Conservation (phyloP, 2,797 vertebrate genomes). For the Carduelis carduelis region DNA sequence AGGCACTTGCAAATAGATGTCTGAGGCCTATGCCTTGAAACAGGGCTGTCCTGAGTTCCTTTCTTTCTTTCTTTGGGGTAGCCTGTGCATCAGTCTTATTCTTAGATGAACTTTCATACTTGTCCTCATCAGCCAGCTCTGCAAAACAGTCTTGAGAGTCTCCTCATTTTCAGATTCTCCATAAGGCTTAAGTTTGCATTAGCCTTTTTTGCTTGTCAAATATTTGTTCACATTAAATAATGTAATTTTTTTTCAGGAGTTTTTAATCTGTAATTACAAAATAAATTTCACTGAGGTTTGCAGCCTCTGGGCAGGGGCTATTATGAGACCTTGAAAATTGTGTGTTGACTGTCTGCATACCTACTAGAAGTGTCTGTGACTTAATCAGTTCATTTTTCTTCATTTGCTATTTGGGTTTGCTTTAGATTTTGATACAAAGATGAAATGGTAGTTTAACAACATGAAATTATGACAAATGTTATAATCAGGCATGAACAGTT, state of each 20-base stretch:
- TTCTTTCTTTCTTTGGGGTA: neutral
- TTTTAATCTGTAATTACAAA: neutral
- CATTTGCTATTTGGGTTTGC: conserved; percentile 23
- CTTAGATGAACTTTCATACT: neutral
- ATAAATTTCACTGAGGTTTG: neutral
- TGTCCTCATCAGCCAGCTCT: neutral
- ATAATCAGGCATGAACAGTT: neutral
- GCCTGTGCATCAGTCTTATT: neutral
- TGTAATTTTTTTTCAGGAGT: neutral
- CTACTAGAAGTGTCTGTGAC: neutral
- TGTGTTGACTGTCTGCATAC: neutral
- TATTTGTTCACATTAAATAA: neutral
- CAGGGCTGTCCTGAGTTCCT: neutral
- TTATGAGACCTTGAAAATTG: neutral
- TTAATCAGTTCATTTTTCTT: conserved; percentile 57
- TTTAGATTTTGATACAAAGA: conserved; percentile 14
- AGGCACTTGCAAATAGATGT: neutral
- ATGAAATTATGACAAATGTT: conserved; percentile 23
- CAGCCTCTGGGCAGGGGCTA: neutral
- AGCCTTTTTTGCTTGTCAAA: neutral
- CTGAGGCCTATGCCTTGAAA: neutral
- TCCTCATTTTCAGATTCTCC: neutral
- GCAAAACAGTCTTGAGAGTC: neutral
- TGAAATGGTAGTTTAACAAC: conserved; percentile 1
- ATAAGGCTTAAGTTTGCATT: neutral